Base-by-base conservation (phyloP, 1,140 invertebrate genomes). In the Caenorhabditis briggsae region DNA sequence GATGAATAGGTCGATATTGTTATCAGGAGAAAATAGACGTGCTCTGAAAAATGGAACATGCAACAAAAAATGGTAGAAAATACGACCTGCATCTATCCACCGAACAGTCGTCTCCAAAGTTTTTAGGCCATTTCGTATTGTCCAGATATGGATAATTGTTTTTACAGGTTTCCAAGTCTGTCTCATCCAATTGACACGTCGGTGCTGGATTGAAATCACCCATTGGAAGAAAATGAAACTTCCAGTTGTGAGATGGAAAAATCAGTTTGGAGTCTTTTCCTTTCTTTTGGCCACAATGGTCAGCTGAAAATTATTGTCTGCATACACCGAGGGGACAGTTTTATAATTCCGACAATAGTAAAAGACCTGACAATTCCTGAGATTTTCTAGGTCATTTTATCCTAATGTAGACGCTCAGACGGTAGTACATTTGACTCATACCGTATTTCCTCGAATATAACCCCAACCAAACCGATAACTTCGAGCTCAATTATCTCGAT, bases 201-300 rank as follows among this genome's bases (percentile, higher is more conserved):
- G 65, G 65, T n/a, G 65, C 16, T 6, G 65, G 65, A 74, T 46
- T 74, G 65, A 74, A 74, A n/a, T 74, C 65, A 5, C 65, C 65
- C 65, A 74, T 74, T 20, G 83, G 83, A 46, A 84, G 61, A 23
- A 84, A 84, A 50, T 84, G 83, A 50, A 84, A 84, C n/a, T 61
- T 43, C 83, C 83, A 84, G n/a, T 84, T 84, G 20, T 65, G 46
- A 25, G 83, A 84, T n/a, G 83, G 83, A 70, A 64, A 46, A 14
- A 84, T 84, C n/a, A 23, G n/a, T 23, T 84, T 25, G 8, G 65
- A 74, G 43, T 74, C 65, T 74, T 74, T 23, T 43, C 65, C 65
- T 25, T 20, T 48, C 6, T 70, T n/a, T 8, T 70, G 14, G 3
- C 58, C 46, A 43, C 83, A 84, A 41, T 48, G 33, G 48, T 84